These are phyloP conservation scores for Sarcoramphus papa DNA, from an alignment of 2,797 vertebrate species.

Conservation along the genomic window DNA sequence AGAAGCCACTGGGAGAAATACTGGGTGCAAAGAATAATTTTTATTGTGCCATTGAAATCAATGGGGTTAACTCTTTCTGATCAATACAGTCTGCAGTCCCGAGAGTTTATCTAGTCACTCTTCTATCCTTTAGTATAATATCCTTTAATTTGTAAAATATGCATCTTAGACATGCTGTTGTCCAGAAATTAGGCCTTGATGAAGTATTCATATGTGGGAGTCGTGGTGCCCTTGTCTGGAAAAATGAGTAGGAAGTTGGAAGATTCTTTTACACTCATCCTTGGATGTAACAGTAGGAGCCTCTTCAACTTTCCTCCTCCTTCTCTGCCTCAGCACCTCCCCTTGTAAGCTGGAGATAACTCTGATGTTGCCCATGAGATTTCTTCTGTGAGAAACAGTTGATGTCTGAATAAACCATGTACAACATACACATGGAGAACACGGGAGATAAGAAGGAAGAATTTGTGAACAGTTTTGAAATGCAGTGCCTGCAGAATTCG, in stretches of 20 bases:
- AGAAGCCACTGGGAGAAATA: background rate
- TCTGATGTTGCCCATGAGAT: background rate
- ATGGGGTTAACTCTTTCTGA: background rate
- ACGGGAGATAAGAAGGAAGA: background rate
- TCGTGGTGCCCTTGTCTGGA: background rate
- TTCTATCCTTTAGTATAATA: background rate
- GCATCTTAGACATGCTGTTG: background rate
- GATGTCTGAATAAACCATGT: background rate
- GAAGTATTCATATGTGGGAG: background rate
- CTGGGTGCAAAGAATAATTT: background rate
- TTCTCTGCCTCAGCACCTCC: background rate
- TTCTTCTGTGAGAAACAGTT: background rate
- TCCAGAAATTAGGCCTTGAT: background rate
- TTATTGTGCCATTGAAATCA: background rate
- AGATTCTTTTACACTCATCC: background rate
- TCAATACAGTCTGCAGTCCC: background rate
- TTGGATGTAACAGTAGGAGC: background rate
- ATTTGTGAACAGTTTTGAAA: background rate
- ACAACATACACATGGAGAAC: rapidly evolving
- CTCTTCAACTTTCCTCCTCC: background rate
- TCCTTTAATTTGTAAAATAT: background rate
- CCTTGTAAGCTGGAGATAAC: background rate
- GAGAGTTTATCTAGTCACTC: background rate
- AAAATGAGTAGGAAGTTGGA: background rate
- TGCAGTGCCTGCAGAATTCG: background rate